Evolutionary conservation across 2,888 invertebrate species (phyloP), one percentile per base, ranked within the genome.

Genomic region (Baronia brevicornis): DNA sequence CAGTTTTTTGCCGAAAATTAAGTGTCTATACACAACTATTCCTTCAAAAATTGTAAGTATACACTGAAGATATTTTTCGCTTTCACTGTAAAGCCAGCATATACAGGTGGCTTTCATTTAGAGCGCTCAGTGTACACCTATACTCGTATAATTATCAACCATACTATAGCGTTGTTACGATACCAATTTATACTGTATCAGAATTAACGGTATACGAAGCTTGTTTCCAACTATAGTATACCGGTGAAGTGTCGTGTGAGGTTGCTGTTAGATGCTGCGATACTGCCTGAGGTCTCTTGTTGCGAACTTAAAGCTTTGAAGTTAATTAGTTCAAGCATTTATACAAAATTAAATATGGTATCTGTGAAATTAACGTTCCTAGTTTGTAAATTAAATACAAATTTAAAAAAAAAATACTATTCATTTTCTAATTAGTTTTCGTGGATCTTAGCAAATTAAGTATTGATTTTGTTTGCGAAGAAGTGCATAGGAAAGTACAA

Each of bases 41-140:
- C n/a, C n/a, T n/a, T n/a, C n/a, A n/a, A n/a, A n/a, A n/a, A n/a
- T n/a, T n/a, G n/a, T n/a, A n/a, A n/a, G n/a, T n/a, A n/a, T n/a
- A n/a, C n/a, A n/a, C 5, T 29, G 11, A 25, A 22, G 18, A 15
- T 28, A 20, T 14, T 17, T 10, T 20, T 27, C 25, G 25, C 23
- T 17, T 6, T 10, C 11, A 35, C 18, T 51, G 38, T 32, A 13
- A 5, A 2, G 21, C 25, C 4, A 4, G 3, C 29, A 21, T 38
- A 26, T 47, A 50, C 63, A 61, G 59, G 67, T 70, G 67, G 56
- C 52, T 60, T 62, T 67, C 67, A 69, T 63, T 69, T 69, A 65
- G 64, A 54, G 52, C 60, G 46, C 44, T 56, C 58, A 60, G 50
- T 53, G 48, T 58, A 51, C 51, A 49, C 50, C 51, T 54, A 58